Conservation (phyloP, 2,888 invertebrate genomes). For the Yponomeuta sedellus region DNA sequence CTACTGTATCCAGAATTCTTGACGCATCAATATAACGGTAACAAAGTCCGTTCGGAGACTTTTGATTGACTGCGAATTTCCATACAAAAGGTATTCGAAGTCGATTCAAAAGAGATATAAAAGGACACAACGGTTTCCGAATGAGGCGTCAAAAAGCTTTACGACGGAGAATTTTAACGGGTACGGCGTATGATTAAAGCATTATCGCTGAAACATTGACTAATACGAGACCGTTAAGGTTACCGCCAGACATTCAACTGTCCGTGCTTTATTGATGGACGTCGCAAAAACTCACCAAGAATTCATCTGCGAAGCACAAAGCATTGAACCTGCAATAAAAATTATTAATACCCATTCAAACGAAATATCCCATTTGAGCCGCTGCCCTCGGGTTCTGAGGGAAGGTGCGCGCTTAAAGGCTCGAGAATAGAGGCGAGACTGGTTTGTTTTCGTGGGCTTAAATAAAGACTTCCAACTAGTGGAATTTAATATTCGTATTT, state of each 20-base stretch:
- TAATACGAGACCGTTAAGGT: constrained; percentile 54
- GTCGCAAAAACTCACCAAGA: constrained; percentile 49
- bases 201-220: constrained; percentile 51
- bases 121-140: neutral
- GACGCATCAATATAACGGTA: no score
- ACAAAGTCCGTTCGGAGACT: no score
- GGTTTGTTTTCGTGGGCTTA: constrained; percentile 44
- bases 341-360: constrained; percentile 69
- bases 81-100: no score
- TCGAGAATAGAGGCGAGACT: constrained; percentile 57
- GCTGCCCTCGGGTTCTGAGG: constrained; percentile 28
- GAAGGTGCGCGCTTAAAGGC: constrained; percentile 39
- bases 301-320: constrained; percentile 57
- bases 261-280: constrained; percentile 71
- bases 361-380: constrained; percentile 38
- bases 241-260: constrained; percentile 59
- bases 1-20: no score
- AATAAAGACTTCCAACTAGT: constrained; percentile 65
- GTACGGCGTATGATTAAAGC: constrained; percentile 32
- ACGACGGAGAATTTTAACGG: neutral
- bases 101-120: neutral
- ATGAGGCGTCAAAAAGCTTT: constrained; percentile 1
- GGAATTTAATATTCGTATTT: constrained; percentile 74
- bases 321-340: constrained; percentile 69
- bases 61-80: no score